Evolutionary conservation across 35 echinoderm and acorn worm species (phyloP), one percentile per base, ranked within the genome.

Genomic region (Hemicentrotus pulcherrimus): DNA sequence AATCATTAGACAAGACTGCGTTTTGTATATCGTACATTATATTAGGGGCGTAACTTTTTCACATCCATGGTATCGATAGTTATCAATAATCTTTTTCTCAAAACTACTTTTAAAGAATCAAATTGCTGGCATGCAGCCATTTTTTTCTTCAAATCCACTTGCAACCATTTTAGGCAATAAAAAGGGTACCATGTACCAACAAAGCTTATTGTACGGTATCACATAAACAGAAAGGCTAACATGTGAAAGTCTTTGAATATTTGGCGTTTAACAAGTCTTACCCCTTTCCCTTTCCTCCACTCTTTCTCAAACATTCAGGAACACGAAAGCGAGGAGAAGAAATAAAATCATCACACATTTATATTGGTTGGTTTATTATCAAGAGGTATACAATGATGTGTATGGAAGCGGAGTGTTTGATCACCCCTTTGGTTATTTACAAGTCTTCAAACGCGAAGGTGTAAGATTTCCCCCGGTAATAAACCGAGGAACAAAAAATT

Each of bases 401-500:
- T 47, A 45, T 33, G 24, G 88, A 47, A 33, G 88, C 33, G 24
- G 88, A 90, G 88, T 90, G 24, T 90, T 90, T 90, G 88, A 90
- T 22, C 88, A 45, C 88, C 46, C 88, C 88, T 90, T 90, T 33
- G 88, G 88, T 90, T 90, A 90, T 90, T 90, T 33, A 90, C 88
- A 90, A 90, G 31, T 90, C 88, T 90, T 45, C 88, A 90, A 78
- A 90, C 31, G 46, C 88, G 88, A 47, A 47, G 88, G 88, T 90
- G 88, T 90, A 90, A 33, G 88, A 90, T 90, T 90, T 90, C 88
- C 88, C 88, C 88, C 16, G 88, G 88, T 90, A 45, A 90, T 31
- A 90, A 90, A 90, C 88, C 32, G 24, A 90, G 32, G 88, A 90
- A 90, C 35, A 41, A 90, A 30, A 90, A 90, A 90, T 90, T 90